Conservation (phyloP, 2,113 vertebrate species). For the Fukomys damarensis region DNA sequence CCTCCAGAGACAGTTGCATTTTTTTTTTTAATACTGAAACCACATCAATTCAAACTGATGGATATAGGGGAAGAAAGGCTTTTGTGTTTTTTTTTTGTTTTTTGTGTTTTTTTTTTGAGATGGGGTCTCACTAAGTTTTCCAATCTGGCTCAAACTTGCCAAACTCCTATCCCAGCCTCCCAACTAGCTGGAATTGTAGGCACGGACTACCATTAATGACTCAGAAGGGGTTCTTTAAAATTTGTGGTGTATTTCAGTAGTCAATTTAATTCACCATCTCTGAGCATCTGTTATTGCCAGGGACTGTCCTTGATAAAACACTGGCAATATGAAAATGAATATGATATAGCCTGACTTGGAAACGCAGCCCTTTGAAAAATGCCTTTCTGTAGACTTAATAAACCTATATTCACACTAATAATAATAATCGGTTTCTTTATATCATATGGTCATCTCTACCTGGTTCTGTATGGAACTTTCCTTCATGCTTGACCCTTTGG, state of each 20-base stretch:
- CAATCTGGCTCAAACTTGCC: not conserved
- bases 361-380: not conserved
- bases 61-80: not conserved
- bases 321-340: not conserved
- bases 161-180: not conserved
- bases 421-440: not conserved
- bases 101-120: not conserved
- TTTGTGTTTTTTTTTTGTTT: not conserved
- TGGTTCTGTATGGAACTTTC: constrained; percentile 30
- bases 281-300: not conserved
- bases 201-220: not conserved
- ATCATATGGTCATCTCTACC: not conserved
- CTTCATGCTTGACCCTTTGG: not conserved
- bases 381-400: not conserved
- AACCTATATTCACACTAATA: not conserved
- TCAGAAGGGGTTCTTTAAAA: not conserved
- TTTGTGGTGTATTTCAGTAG: not conserved
- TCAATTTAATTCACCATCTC: not conserved
- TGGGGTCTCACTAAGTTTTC: not conserved
- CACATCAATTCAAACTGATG: not conserved
- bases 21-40: not conserved
- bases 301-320: not conserved
- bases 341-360: not conserved
- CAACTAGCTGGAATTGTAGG: not conserved
- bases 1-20: not conserved